Conservation (phyloP, 1,140 invertebrate species). For the Neuroterus valhalla region DNA sequence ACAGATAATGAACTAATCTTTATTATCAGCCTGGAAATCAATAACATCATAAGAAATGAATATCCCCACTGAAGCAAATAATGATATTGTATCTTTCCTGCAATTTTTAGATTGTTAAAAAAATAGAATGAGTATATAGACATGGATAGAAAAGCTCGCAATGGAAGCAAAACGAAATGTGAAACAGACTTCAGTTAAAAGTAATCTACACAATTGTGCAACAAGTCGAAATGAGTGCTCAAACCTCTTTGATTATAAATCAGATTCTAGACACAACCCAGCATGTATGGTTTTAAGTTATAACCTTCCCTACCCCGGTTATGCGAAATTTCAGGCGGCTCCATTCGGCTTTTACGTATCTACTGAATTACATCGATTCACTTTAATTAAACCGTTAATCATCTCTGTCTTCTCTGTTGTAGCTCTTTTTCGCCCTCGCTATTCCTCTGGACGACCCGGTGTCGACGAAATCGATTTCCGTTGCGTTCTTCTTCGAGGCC, state of each 20-base stretch:
- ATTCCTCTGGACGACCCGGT: conserved; percentile 65
- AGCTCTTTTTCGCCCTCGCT: conserved; percentile 65
- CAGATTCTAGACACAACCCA: not conserved
- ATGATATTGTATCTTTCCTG: too few species aligned
- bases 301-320: not conserved
- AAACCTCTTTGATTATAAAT: conserved; percentile 11
- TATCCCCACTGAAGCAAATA: too few species aligned
- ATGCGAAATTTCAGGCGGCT: not conserved
- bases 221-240: conserved; percentile 8
- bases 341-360: conserved; percentile 3
- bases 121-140: too few species aligned
- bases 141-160: too few species aligned
- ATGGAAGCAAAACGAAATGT: too few species aligned
- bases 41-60: too few species aligned
- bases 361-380: conserved; percentile 7
- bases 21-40: too few species aligned
- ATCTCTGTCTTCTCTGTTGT: conserved; percentile 35
- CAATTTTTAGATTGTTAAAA: too few species aligned
- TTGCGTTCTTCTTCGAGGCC: conserved; percentile 68
- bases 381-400: conserved; percentile 36
- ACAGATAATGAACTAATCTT: too few species aligned
- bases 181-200: too few species aligned
- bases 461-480: conserved; percentile 62
- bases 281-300: not conserved
- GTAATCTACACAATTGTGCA: not conserved